Percentiles rank a stretch among this genome's conserved stretches.
Conservation (phyloP, 2,797 vertebrate genomes). For the Dendrocincla tyrannina region DNA sequence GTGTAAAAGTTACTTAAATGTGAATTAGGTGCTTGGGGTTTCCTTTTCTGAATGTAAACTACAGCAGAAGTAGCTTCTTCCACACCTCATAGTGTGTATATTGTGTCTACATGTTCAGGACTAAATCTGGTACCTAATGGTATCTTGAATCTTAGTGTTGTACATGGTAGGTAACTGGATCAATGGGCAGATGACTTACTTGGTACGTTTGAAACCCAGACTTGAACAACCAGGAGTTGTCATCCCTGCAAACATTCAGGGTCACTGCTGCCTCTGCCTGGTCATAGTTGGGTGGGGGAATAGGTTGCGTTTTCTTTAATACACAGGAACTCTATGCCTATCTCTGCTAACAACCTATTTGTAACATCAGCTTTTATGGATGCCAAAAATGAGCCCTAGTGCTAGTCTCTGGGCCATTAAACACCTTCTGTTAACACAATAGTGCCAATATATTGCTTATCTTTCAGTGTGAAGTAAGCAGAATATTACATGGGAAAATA, state of each 20-base stretch:
- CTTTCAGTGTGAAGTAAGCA: background rate
- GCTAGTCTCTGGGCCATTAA: background rate
- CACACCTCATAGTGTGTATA: background rate
- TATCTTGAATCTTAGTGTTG: background rate
- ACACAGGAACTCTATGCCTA: background rate
- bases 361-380: background rate
- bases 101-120: background rate
- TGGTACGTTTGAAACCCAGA: rapidly evolving
- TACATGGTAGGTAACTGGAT: background rate
- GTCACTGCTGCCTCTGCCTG: background rate
- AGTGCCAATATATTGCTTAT: background rate
- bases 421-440: background rate
- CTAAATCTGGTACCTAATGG: background rate
- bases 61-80: background rate
- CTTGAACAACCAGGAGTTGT: background rate
- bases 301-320: background rate
- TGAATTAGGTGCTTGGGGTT: background rate
- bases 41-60: background rate
- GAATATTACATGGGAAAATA: background rate
- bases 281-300: background rate
- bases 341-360: background rate
- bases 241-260: background rate
- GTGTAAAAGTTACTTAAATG: background rate
- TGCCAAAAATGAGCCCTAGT: background rate
- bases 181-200: background rate